These are phyloP conservation scores for Palythoa grandis DNA, from an alignment of 92 coral and sea anemone genomes.

Conservation along the genomic window DNA sequence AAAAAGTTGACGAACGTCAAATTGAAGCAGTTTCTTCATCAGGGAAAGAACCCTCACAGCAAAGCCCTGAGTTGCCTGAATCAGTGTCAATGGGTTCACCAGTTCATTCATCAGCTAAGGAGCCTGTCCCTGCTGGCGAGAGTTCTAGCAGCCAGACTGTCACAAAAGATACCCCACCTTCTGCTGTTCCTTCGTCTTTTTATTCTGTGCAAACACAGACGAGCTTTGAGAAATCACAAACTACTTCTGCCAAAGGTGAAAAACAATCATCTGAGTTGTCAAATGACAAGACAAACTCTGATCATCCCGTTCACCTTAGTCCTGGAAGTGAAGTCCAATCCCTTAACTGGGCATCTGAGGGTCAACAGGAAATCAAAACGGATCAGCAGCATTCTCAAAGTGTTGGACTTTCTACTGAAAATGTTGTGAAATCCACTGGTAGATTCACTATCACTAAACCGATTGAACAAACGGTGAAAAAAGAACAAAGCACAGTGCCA, in stretches of 20 bases:
- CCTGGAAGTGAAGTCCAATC: slow-evolving; percentile 5
- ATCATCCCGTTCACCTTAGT: background rate
- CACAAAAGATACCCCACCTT: background rate
- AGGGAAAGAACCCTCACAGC: background rate
- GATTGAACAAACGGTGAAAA: background rate
- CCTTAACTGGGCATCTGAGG: background rate
- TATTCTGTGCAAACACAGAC: slow-evolving; percentile 71
- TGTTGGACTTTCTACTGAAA: background rate
- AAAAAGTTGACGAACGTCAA: slow-evolving; percentile 62
- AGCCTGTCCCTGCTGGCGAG: slow-evolving; percentile 30
- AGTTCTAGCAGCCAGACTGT: background rate
- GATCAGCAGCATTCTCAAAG: background rate
- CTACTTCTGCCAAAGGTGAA: background rate
- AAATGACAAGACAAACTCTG: background rate
- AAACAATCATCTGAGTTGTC: background rate
- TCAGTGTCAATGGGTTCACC: slow-evolving; percentile 5
- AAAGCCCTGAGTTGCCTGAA: background rate
- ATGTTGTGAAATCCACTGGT: slow-evolving; percentile 27
- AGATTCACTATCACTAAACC: slow-evolving; percentile 43
- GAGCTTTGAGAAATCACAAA: slow-evolving; percentile 52
- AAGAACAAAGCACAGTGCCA: background rate
- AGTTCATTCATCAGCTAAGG: slow-evolving; percentile 35
- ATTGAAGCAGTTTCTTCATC: slow-evolving; percentile 5
- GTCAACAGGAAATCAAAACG: background rate
- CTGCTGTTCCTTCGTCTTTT: slow-evolving; percentile 34